phyloP scores from a whole-genome alignment of 2,113 vertebrate genomes.

The pig (Sus scrofa) region DNA sequence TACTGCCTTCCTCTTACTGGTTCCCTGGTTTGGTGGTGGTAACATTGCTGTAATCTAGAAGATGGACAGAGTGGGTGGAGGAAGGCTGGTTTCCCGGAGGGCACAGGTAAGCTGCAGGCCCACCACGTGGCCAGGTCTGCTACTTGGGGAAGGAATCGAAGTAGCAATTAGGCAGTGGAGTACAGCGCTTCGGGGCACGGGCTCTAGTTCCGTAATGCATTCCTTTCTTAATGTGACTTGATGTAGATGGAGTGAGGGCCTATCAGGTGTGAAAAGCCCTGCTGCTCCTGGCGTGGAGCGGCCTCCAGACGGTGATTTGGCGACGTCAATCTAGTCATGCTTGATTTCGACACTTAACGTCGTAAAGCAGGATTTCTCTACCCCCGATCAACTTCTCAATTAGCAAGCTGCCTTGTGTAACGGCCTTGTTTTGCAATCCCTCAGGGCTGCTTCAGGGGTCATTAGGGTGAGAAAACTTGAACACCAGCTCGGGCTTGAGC shows the following conservation, averaged over 20 bases:
- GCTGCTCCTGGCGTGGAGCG: constrained; percentile 89
- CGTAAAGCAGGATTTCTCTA: constrained; percentile 87
- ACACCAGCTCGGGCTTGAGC: not conserved
- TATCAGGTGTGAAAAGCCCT: constrained; percentile 89
- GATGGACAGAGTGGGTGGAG: not conserved
- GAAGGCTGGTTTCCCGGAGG: not conserved
- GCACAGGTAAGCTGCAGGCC: not conserved
- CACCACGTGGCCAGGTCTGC: rapidly evolving
- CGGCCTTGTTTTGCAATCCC: constrained; percentile 89
- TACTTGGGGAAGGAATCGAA: constrained; percentile 32
- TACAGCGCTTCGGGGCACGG: constrained; percentile 69
- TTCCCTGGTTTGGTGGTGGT: not conserved
- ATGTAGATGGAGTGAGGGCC: constrained; percentile 89
- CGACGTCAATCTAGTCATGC: constrained; percentile 91
- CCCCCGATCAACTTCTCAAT: constrained; percentile 93
- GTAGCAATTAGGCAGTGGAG: constrained; percentile 81
- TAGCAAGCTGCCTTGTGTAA: constrained; percentile 93
- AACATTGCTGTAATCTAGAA: not conserved
- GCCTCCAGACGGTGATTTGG: constrained; percentile 93
- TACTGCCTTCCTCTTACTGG: not conserved
- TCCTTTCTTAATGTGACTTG: constrained; percentile 89
- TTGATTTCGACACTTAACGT: constrained; percentile 91
- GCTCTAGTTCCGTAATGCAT: constrained; percentile 83
- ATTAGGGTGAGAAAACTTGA: constrained; percentile 86
- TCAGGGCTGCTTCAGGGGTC: constrained; percentile 85